Percentiles rank a stretch among this genome's conserved stretches.
phyloP scores from a whole-genome alignment of 1,140 invertebrate species.

The Drosophila ananassae region DNA sequence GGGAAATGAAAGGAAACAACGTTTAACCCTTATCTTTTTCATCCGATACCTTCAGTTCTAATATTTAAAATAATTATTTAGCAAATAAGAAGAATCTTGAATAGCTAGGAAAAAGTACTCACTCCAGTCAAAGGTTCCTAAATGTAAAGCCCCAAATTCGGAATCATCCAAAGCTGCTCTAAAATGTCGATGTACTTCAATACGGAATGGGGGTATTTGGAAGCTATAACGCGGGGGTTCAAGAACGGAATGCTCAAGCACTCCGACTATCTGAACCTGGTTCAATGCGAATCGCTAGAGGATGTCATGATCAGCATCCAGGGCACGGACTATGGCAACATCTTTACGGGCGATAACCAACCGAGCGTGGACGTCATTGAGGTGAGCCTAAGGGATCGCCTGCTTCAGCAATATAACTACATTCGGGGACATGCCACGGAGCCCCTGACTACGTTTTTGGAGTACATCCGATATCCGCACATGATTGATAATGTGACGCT shows the following conservation, averaged over 20 bases:
- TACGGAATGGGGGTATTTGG: constrained; percentile 98
- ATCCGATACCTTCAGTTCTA: too few species aligned
- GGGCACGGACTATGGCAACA: constrained; percentile 99
- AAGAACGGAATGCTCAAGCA: constrained; percentile 99
- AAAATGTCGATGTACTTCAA: constrained; percentile 85
- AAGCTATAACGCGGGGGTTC: constrained; percentile 98
- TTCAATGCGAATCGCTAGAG: constrained; percentile 99
- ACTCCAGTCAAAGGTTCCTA: neutral
- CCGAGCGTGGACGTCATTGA: constrained; percentile 99
- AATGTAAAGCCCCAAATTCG: neutral
- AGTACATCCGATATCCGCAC: constrained; percentile 99
- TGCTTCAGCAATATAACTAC: constrained; percentile 99
- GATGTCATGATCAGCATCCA: constrained; percentile 99
- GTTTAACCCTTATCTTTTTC: too few species aligned
- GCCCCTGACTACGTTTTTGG: constrained; percentile 97
- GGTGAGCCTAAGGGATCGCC: constrained; percentile 97
- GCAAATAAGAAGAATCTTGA: neutral
- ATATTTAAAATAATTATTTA: too few species aligned
- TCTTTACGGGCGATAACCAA: constrained; percentile 93
- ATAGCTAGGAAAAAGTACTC: neutral
- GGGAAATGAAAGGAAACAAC: too few species aligned
- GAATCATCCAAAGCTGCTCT: neutral
- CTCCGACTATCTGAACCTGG: constrained; percentile 98
- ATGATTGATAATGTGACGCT: constrained; percentile 99
- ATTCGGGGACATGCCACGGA: constrained; percentile 98